These are phyloP conservation scores for Okamejei kenojei DNA, from an alignment of 2,797 vertebrate genomes.

Conservation along the genomic window DNA sequence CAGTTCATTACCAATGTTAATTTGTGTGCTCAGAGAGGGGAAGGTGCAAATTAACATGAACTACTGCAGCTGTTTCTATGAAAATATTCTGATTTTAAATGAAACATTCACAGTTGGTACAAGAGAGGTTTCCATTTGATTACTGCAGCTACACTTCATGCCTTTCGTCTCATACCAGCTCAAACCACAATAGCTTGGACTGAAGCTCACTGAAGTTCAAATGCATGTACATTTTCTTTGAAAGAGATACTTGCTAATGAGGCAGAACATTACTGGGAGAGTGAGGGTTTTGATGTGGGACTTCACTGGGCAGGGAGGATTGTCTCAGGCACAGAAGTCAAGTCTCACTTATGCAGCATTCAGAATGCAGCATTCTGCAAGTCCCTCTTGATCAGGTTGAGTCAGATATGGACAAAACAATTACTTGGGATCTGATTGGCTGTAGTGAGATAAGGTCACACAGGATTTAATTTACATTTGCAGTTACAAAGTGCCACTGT, in stretches of 20 bases:
- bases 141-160: not conserved
- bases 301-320: no score
- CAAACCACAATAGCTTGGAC: not conserved
- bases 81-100: slow-evolving; percentile 13
- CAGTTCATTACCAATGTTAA: not conserved
- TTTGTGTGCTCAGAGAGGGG: not conserved
- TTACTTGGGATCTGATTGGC: no score
- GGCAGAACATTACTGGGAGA: not conserved
- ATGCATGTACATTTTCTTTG: not conserved
- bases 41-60: not conserved
- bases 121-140: not conserved
- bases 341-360: no score
- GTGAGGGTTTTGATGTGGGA: no score
- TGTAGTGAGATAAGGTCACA: no score
- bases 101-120: not conserved
- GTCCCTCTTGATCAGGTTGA: no score
- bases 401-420: no score
- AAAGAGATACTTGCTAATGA: not conserved
- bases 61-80: not conserved
- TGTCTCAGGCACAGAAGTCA: no score
- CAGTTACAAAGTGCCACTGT: not conserved
- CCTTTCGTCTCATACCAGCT: not conserved
- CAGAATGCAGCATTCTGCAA: no score
- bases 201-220: slow-evolving; percentile 4
- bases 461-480: not conserved